Conservation (phyloP, 2,797 vertebrate genomes). For the Australoheros facetus region DNA sequence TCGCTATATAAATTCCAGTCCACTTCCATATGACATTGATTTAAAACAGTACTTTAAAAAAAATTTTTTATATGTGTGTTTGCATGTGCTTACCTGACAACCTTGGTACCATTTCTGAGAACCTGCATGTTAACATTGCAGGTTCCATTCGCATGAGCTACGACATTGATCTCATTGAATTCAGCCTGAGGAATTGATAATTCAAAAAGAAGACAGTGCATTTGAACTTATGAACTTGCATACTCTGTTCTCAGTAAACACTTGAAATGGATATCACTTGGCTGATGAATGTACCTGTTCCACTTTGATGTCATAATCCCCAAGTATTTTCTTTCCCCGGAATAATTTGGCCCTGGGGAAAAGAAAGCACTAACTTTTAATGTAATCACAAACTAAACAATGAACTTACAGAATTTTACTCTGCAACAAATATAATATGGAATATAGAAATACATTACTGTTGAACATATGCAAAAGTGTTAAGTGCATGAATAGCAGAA, state of each 20-base stretch:
- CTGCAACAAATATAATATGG: neutral
- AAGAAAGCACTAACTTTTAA: slow-evolving; percentile 8
- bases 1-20: neutral
- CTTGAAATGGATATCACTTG: slow-evolving; percentile 8
- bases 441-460: neutral
- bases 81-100: slow-evolving; percentile 86
- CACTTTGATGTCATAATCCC: slow-evolving; percentile 94
- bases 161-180: slow-evolving; percentile 94
- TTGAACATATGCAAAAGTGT: neutral
- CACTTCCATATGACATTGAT: neutral
- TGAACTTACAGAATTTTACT: neutral
- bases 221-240: neutral
- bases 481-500: neutral
- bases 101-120: slow-evolving; percentile 88
- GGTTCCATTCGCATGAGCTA: slow-evolving; percentile 92
- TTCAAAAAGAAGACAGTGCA: slow-evolving; percentile 10
- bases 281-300: slow-evolving; percentile 87
- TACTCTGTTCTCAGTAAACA: neutral
- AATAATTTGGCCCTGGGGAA: slow-evolving; percentile 90
- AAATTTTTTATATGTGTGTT: neutral
- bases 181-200: slow-evolving; percentile 83
- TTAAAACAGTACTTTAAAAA: neutral
- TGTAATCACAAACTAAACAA: neutral
- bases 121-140: slow-evolving; percentile 92
- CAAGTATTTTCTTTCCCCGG: slow-evolving; percentile 91